Percentiles rank a stretch among this genome's conserved stretches.
These are phyloP conservation scores for Phycodurus eques DNA, from an alignment of 2,113 vertebrate genomes.

Conservation along the genomic window DNA sequence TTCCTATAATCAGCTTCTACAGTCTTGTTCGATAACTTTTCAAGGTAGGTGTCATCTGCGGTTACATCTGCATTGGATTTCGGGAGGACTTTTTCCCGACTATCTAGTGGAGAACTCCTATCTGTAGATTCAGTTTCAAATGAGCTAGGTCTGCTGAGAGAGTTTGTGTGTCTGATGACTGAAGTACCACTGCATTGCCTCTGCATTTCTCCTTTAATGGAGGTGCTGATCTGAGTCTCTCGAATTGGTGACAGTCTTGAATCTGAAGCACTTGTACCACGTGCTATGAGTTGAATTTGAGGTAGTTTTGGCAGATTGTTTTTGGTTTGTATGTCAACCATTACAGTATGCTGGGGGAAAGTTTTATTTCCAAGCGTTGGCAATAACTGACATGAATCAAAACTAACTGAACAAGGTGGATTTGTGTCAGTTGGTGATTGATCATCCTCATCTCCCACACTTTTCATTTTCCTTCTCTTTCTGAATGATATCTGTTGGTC, in stretches of 20 bases:
- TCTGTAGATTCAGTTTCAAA: conserved; percentile 89
- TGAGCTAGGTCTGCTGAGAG: conserved; percentile 87
- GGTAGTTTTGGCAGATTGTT: conserved; percentile 71
- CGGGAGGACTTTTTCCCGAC: conserved; percentile 73
- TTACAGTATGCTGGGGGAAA: conserved; percentile 62
- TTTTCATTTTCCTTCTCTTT: conserved; percentile 97
- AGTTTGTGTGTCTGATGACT: conserved; percentile 97
- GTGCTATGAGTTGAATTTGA: conserved; percentile 79
- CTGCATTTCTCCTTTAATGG: conserved; percentile 76
- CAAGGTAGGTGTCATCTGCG: conserved; percentile 52
- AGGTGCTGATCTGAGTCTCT: conserved; percentile 75
- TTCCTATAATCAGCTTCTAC: conserved; percentile 44
- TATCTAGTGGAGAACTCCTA: conserved; percentile 75
- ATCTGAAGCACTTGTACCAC: conserved; percentile 70
- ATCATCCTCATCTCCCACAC: conserved; percentile 95
- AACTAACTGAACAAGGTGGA: conserved; percentile 72
- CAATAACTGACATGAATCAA: conserved; percentile 70
- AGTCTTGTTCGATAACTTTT: conserved; percentile 64
- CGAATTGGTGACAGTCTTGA: conserved; percentile 72
- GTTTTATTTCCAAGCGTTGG: conserved; percentile 48
- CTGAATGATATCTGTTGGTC: conserved; percentile 89
- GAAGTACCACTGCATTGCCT: conserved; percentile 92
- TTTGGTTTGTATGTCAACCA: conserved; percentile 69
- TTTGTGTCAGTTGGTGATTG: conserved; percentile 81
- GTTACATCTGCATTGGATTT: conserved; percentile 68